These are phyloP conservation scores for Brachyptera putata DNA, from an alignment of 2,888 invertebrate genomes.

Conservation along the genomic window DNA sequence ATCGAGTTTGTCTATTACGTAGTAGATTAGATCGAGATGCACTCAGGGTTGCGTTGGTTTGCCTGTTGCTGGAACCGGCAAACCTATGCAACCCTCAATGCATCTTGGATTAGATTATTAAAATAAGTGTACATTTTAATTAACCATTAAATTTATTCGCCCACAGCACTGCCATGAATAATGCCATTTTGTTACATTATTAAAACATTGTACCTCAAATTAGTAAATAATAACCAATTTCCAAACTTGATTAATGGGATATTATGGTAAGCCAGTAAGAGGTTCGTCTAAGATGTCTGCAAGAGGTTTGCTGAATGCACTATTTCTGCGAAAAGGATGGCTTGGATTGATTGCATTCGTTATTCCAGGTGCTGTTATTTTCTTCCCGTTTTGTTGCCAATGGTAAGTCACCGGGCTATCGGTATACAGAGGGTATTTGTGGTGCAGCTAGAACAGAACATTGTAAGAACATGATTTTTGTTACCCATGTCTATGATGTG, in stretches of 20 bases:
- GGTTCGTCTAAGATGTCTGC: constrained; percentile 10
- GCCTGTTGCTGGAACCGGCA: no score
- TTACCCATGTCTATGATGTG: no score
- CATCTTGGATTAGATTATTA: no score
- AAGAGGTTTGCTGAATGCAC: constrained; percentile 4
- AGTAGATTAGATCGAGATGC: no score
- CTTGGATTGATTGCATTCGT: neutral
- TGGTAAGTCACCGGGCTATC: neutral
- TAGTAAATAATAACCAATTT: no score
- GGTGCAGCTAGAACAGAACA: neutral
- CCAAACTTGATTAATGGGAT: neutral
- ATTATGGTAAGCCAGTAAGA: neutral
- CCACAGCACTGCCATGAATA: neutral
- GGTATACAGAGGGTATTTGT: constrained; percentile 6
- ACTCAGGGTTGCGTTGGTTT: no score
- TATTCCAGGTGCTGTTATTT: neutral
- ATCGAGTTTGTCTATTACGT: no score
- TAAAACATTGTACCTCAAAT: neutral
- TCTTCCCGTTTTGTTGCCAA: neutral
- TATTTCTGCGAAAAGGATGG: constrained; percentile 5
- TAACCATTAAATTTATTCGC: neutral
- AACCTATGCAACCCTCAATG: no score
- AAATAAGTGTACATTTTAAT: no score
- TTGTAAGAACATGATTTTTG: no score
- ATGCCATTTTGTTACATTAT: neutral